phyloP scores from a whole-genome alignment of 1,140 invertebrate species.

The Coboldia fuscipes region DNA sequence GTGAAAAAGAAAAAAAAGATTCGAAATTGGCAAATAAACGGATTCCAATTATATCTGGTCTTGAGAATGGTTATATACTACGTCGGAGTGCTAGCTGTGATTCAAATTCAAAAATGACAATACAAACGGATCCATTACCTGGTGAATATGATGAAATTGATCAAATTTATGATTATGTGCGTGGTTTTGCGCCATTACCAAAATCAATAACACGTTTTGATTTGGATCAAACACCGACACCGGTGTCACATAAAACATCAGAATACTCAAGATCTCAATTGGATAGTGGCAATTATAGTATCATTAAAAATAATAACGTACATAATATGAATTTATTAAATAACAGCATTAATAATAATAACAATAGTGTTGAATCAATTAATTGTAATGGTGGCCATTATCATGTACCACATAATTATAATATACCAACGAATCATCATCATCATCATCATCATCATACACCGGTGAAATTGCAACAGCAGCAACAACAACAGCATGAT shows the following conservation, averaged over 20 bases:
- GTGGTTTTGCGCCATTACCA: constrained; percentile 72
- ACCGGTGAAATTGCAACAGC: background rate
- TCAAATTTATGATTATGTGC: constrained; percentile 88
- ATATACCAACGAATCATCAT: background rate
- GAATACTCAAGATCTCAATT: constrained; percentile 12
- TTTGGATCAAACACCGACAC: constrained; percentile 22
- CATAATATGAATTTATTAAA: constrained; percentile 18
- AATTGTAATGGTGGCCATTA: constrained; percentile 1
- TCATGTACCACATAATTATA: background rate
- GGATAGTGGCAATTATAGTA: constrained; percentile 19
- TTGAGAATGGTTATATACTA: constrained; percentile 30
- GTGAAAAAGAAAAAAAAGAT: constrained; percentile 28
- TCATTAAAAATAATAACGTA: background rate
- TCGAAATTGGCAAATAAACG: constrained; percentile 16
- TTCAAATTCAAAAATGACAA: constrained; percentile 5
- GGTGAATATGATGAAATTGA: constrained; percentile 91
- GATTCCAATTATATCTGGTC: constrained; percentile 7
- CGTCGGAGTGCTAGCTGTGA: constrained; percentile 52
- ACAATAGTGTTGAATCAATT: constrained; percentile 8
- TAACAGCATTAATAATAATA: constrained; percentile 7
- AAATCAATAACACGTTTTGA: constrained; percentile 44
- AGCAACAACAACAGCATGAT: constrained; percentile 16
- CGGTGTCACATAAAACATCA: constrained; percentile 6
- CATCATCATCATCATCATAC: background rate
- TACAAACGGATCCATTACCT: constrained; percentile 30